phyloP scores from a whole-genome alignment of 1,140 invertebrate genomes.

The Asobara japonica region DNA sequence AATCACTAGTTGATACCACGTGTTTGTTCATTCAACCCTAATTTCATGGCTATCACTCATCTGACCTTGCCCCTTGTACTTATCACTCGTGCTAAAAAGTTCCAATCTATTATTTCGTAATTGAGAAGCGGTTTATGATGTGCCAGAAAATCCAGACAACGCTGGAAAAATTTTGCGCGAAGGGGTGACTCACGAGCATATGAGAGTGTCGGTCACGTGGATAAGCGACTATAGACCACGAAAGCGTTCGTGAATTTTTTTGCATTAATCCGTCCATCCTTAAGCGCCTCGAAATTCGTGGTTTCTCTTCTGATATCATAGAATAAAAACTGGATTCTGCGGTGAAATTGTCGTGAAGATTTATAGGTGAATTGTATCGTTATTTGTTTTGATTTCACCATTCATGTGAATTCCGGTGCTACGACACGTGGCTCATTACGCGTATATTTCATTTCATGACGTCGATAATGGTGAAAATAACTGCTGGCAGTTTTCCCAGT shows the following conservation, averaged over 20 bases:
- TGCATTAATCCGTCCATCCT: no score
- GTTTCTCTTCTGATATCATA: no score
- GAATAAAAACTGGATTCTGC: no score
- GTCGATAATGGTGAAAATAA: not conserved
- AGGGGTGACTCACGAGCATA: not conserved
- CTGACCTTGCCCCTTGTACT: not conserved
- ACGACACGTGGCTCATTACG: not conserved
- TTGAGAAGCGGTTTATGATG: not conserved
- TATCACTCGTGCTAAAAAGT: not conserved
- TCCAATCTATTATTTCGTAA: not conserved
- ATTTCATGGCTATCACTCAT: not conserved
- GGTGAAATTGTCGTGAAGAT: no score
- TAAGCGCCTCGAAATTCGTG: no score
- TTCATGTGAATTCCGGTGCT: not conserved
- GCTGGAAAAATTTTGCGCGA: not conserved
- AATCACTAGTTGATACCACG: not conserved
- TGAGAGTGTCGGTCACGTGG: not conserved
- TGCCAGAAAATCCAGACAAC: not conserved
- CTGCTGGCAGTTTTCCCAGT: not conserved
- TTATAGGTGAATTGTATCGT: not conserved
- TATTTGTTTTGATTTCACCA: not conserved
- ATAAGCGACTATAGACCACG: not conserved
- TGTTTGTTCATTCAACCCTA: not conserved
- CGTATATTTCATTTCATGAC: not conserved
- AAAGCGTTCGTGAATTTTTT: no score